phyloP scores from a whole-genome alignment of 1,140 invertebrate genomes.

The Forficula auricularia region DNA sequence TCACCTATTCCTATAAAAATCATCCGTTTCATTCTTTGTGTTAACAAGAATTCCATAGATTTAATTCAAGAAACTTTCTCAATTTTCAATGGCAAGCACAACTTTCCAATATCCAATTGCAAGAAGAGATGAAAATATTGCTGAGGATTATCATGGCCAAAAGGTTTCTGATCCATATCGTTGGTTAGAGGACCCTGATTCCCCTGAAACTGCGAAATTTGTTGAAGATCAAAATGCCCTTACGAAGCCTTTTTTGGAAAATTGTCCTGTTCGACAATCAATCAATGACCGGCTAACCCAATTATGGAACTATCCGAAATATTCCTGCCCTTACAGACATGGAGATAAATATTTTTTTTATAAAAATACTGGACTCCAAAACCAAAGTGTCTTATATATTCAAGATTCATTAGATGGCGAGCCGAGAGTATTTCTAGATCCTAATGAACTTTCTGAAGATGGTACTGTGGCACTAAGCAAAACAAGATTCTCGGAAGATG shows the following conservation, averaged over 20 bases:
- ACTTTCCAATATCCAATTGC: slow-evolving; percentile 50
- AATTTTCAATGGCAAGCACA: slow-evolving; percentile 13
- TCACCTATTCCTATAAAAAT: too few relatives aligned
- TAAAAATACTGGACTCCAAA: slow-evolving; percentile 89
- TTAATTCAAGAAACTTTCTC: too few relatives aligned
- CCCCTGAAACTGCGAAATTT: slow-evolving; percentile 78
- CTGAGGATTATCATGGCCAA: slow-evolving; percentile 66
- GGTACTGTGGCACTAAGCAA: slow-evolving; percentile 74
- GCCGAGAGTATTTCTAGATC: slow-evolving; percentile 81
- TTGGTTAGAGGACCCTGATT: slow-evolving; percentile 92
- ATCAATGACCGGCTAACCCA: slow-evolving; percentile 66
- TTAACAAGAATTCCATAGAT: too few relatives aligned
- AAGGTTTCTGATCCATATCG: slow-evolving; percentile 84
- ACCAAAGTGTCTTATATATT: slow-evolving; percentile 90
- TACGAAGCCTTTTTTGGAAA: slow-evolving; percentile 66
- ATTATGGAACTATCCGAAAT: slow-evolving; percentile 93
- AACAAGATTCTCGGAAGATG: slow-evolving; percentile 78
- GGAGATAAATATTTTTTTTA: slow-evolving; percentile 83
- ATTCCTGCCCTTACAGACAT: slow-evolving; percentile 64
- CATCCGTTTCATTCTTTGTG: too few relatives aligned
- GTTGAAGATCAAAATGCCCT: slow-evolving; percentile 83
- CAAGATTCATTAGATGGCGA: slow-evolving; percentile 67
- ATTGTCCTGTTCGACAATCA: slow-evolving; percentile 49
- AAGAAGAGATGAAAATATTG: slow-evolving; percentile 53
- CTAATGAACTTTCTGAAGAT: slow-evolving; percentile 81